These are phyloP conservation scores for Linepithema humile DNA, from an alignment of 1,140 invertebrate genomes.

Conservation along the genomic window DNA sequence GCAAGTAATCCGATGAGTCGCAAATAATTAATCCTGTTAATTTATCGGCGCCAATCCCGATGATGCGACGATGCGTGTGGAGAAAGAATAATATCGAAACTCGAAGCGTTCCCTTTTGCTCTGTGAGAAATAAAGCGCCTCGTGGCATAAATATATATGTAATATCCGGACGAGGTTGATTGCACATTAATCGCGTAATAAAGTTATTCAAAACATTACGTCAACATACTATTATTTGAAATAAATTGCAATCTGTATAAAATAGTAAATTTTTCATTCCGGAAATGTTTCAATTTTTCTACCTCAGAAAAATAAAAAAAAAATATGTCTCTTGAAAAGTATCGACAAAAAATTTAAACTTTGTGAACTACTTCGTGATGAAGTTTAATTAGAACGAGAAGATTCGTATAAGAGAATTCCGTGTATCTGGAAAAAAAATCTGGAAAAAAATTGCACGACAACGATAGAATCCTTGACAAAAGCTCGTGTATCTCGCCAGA, in stretches of 20 bases:
- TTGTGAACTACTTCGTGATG: not conserved
- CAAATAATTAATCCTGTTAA: constrained; percentile 73
- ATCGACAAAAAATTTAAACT: too few species aligned
- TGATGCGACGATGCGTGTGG: constrained; percentile 38
- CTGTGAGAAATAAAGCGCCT: not conserved
- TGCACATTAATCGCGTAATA: constrained; percentile 2
- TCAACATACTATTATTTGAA: not conserved
- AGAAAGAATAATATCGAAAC: constrained; percentile 11
- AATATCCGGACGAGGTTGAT: not conserved
- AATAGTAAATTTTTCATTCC: not conserved
- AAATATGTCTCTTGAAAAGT: not conserved
- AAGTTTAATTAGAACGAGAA: not conserved
- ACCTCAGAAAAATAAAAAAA: too few species aligned
- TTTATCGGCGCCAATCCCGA: constrained; percentile 57
- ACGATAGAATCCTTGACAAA: constrained; percentile 5
- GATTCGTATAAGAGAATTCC: not conserved
- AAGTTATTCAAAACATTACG: not conserved
- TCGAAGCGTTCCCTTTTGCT: constrained; percentile 5
- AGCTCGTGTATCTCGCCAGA: not conserved
- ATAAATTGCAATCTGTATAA: not conserved
- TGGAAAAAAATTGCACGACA: not conserved
- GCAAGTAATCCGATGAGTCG: constrained; percentile 58
- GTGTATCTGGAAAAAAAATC: not conserved
- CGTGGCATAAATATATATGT: not conserved
- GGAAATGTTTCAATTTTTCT: too few species aligned